Conservation (phyloP, 2,113 vertebrate genomes). For the Edolisoma coerulescens region DNA sequence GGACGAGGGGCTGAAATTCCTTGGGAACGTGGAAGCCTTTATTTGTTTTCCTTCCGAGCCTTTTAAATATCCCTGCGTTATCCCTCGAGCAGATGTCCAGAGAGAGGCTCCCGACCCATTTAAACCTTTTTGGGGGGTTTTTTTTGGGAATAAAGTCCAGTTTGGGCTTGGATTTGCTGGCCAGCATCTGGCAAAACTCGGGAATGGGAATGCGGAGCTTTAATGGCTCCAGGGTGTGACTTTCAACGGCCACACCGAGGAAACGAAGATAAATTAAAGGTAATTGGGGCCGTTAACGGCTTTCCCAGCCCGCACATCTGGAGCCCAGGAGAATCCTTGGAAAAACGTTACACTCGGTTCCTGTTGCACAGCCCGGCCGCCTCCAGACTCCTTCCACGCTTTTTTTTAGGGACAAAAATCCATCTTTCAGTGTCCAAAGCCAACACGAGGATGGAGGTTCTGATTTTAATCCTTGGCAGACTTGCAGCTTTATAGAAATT, state of each 20-base stretch:
- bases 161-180: slow-evolving; percentile 58
- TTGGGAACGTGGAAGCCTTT: slow-evolving; percentile 74
- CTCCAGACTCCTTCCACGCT: not conserved
- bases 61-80: slow-evolving; percentile 76
- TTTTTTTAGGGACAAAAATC: not conserved
- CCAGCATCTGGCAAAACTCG: slow-evolving; percentile 92
- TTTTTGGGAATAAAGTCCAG: slow-evolving; percentile 65
- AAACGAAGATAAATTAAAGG: slow-evolving; percentile 85
- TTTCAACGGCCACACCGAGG: slow-evolving; percentile 64
- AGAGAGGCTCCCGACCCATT: slow-evolving; percentile 83
- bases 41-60: slow-evolving; percentile 84
- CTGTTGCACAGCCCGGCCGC: slow-evolving; percentile 76
- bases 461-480: not conserved
- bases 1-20: slow-evolving; percentile 67
- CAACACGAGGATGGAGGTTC: not conserved
- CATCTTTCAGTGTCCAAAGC: not conserved
- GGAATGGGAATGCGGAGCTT: slow-evolving; percentile 66
- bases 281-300: slow-evolving; percentile 84
- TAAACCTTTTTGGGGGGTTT: slow-evolving; percentile 71
- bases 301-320: slow-evolving; percentile 78
- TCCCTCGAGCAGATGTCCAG: slow-evolving; percentile 91
- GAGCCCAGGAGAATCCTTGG: slow-evolving; percentile 75
- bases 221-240: slow-evolving; percentile 72
- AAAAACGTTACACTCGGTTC: slow-evolving; percentile 82
- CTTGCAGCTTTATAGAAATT: not conserved